phyloP scores from a whole-genome alignment of 2,888 invertebrate genomes.

The Euclidia mi region DNA sequence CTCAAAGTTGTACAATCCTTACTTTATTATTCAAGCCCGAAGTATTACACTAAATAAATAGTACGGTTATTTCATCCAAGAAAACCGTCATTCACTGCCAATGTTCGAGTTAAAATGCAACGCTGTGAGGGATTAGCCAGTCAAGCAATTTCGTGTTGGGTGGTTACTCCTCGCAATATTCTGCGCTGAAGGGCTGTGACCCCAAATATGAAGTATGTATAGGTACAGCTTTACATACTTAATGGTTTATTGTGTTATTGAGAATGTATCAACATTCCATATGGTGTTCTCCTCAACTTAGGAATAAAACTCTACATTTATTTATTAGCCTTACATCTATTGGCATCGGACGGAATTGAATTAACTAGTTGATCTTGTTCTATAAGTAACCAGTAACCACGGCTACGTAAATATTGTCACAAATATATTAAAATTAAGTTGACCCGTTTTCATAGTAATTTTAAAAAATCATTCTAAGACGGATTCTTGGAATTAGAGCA shows the following conservation, averaged over 20 bases:
- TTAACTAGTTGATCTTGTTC: too few species aligned
- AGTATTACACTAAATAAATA: conserved; percentile 47
- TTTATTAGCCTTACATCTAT: too few species aligned
- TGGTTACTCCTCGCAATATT: conserved; percentile 52
- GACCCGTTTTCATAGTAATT: too few species aligned
- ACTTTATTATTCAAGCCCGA: conserved; percentile 4
- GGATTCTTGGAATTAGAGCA: conserved; percentile 7
- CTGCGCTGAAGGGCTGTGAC: background rate
- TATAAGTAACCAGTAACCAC: too few species aligned
- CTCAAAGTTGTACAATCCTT: too few species aligned
- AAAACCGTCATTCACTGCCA: conserved; percentile 35
- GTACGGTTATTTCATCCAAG: conserved; percentile 38
- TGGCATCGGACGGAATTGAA: too few species aligned
- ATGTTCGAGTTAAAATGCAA: conserved; percentile 46
- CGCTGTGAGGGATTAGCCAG: conserved; percentile 44
- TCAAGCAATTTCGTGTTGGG: conserved; percentile 42
- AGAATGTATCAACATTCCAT: too few species aligned
- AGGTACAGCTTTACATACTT: conserved; percentile 4
- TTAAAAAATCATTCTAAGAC: background rate
- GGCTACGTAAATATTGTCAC: too few species aligned
- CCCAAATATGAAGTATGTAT: background rate
- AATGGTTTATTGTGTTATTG: background rate
- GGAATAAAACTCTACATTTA: too few species aligned
- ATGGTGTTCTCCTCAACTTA: too few species aligned
- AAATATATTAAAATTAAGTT: too few species aligned